Base-by-base conservation (phyloP, 2,113 vertebrate species). In the Equus quagga region DNA sequence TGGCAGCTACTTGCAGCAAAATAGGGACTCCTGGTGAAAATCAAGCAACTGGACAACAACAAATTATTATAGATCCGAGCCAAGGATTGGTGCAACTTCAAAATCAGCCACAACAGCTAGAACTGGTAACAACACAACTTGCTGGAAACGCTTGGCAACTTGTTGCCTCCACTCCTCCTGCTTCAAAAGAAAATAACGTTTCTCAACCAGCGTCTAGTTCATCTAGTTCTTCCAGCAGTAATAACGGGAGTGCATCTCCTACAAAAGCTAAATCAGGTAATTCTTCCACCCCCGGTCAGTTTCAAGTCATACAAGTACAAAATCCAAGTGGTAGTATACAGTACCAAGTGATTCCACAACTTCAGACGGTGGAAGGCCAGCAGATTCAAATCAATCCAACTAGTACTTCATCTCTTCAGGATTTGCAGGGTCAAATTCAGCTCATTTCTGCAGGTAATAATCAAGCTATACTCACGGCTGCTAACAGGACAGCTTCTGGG, bases 1-100 rank as follows among this genome's bases (percentile, higher is more conserved):
- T 99, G 96, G 99, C 99, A 95, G 99, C 99, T 97, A 99, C 99
- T 98, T 99, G 99, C 99, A 99, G 99, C 99, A 99, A 99, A 99
- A 99, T 99, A 98, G 99, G 99, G 98, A 99, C 99, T 97, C 99
- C 99, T 93, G 99, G 99, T 98, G 99, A 99, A 98, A 99, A 99
- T 98, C 99, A 99, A 98, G 98, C 98, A 62, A 99, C 99, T 97
- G 99, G 99, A 98, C 99, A 99, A 92, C 99, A 99, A 98, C 99
- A 99, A 96, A 99, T 99, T 97, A 99, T 99, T 96, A 99, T 99
- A 98, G 99, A 99, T 98, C 99, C 99, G 69, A 99, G 99, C 98
- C 99, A 99, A 97, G 99, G 99, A 97, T 98, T 99, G 98, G 99
- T 99, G 96, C 99, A 99, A 97, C 99, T 99, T 98, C 99, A 99